Conservation (phyloP, 1,140 invertebrate genomes). For the Monomorium pharaonis region DNA sequence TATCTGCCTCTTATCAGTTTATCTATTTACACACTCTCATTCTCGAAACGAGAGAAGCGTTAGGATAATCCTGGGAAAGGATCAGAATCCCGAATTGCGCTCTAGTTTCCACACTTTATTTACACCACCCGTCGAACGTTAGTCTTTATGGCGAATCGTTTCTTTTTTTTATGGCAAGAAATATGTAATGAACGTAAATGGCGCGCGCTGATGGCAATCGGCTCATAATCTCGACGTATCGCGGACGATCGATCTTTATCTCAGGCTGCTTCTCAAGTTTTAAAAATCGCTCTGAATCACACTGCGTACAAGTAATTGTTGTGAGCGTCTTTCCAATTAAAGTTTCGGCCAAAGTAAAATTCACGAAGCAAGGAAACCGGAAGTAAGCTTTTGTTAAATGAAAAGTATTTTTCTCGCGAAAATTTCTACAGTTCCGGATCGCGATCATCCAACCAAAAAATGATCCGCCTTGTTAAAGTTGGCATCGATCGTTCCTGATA, state of each 20-base stretch:
- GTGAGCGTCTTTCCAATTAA: neutral
- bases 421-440: neutral
- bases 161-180: constrained; percentile 79
- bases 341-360: neutral
- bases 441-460: constrained; percentile 7
- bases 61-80: neutral
- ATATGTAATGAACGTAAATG: constrained; percentile 60
- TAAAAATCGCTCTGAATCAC: neutral
- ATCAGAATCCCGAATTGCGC: neutral
- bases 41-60: neutral
- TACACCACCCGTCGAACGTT: constrained; percentile 35
- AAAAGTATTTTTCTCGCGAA: neutral
- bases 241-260: neutral
- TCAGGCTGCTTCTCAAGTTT: neutral
- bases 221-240: neutral
- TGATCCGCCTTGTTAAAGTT: neutral
- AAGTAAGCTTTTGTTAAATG: neutral
- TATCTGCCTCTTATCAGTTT: neutral
- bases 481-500: constrained; percentile 5
- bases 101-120: constrained; percentile 55
- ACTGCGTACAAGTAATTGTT: neutral
- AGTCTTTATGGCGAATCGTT: constrained; percentile 72
- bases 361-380: neutral
- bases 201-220: constrained; percentile 5
- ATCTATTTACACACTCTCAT: constrained; percentile 18